phyloP scores from a whole-genome alignment of 2,113 vertebrate species.

The Danio rerio region DNA sequence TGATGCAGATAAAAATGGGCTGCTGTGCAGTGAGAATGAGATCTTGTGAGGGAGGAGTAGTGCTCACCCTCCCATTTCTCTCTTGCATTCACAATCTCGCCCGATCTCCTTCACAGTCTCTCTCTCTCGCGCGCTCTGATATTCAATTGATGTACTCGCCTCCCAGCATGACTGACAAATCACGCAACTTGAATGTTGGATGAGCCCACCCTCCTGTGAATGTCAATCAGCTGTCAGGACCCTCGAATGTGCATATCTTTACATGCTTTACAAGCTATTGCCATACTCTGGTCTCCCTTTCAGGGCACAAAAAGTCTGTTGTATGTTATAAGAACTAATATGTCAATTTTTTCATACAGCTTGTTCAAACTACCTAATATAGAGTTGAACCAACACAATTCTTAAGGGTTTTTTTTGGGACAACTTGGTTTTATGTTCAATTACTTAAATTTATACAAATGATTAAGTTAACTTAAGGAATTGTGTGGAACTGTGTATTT shows the following conservation, averaged over 20 bases:
- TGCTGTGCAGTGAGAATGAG: constrained; percentile 45
- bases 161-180: constrained; percentile 67
- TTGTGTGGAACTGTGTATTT: no score
- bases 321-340: neutral
- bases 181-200: neutral
- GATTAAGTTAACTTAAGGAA: no score
- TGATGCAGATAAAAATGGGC: constrained; percentile 47
- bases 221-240: constrained; percentile 60
- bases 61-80: constrained; percentile 51
- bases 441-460: no score
- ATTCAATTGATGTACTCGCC: constrained; percentile 74
- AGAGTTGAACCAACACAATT: no score
- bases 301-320: neutral
- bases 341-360: no score
- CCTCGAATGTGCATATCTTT: constrained; percentile 5
- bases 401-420: no score
- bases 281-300: neutral
- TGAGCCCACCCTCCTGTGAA: constrained; percentile 50
- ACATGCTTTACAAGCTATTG: neutral
- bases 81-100: constrained; percentile 36
- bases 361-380: no score
- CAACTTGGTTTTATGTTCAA: no score
- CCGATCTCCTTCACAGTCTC: constrained; percentile 48
- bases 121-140: constrained; percentile 53
- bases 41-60: constrained; percentile 56